Base-by-base conservation (phyloP, 92 coral and sea anemone species). In the Phenganax subtilis region DNA sequence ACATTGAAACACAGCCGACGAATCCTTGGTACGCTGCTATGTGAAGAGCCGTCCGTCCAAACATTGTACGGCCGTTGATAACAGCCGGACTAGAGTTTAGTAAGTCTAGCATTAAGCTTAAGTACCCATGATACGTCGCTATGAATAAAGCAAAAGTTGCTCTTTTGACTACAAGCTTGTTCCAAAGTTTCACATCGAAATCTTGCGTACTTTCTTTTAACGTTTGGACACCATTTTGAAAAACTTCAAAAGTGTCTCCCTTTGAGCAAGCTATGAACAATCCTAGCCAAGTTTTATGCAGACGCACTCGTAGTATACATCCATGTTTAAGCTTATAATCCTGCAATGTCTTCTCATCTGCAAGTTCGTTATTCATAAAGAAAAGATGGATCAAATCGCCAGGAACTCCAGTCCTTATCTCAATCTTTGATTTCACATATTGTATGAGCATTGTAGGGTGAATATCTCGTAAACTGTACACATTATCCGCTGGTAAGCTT, bases 1-100 rank as follows among this genome's bases (percentile, higher is more conserved):
- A 72, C 57, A 96, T 65, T 0, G 99, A 92, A 0, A 96, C 99
- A 58, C 99, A 96, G 4, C 99, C 99, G 10, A 96, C 99, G 85
- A 96, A 96, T 0, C 99, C 99, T 85, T 96, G 99, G 57, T 88
- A 90, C 1, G 99, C 89, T 7, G 97, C 99, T 0, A 89, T 91
- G 74, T 96, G 99, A 14, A 96, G 83, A 6, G 92, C 85, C 17
- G 93, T 89, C 60, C 99, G 86, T 30, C 97, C 99, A 69, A 96
- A 96, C 9, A 91, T 52, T 3, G 99, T 92, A 51, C 81, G 87
- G 2, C 93, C 97, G 65, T 96, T 96, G 9, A 92, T 85, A 52
- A 92, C 96, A 15, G 99, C 86, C 17, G 99, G 97, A 17, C 91
- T 90, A 20, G 87, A 93, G 87, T 92, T 96, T 25, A 96, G 80